Evolutionary conservation across 2,888 invertebrate species (phyloP).

Genomic region (Nematopogon swammerdamellus): DNA sequence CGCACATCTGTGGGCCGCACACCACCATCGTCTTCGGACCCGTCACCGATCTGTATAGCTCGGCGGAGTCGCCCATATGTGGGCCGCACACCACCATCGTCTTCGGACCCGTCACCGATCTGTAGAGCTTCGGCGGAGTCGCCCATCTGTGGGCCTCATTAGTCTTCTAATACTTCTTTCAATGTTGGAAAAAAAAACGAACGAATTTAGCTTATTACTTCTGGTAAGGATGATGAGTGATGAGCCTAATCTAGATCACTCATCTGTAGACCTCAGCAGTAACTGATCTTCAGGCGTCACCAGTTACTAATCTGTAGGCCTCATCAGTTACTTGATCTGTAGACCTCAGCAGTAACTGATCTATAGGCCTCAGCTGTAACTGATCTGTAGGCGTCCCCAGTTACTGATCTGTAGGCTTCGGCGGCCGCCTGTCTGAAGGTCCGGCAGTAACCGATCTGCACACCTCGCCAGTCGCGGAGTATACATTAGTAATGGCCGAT

Average conservation of each 20-base stretch:
- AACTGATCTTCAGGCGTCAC: too few species aligned
- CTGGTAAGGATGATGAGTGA: too few species aligned
- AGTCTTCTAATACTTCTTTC: constrained; percentile 57
- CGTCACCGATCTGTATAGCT: constrained; percentile 59
- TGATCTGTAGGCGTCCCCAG: constrained; percentile 62
- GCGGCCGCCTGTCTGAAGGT: too few species aligned
- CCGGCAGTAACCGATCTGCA: constrained; percentile 55
- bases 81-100: constrained; percentile 46
- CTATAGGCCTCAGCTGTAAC: constrained; percentile 36
- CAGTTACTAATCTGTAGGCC: too few species aligned
- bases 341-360: too few species aligned
- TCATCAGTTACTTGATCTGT: too few species aligned
- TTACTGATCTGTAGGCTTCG: constrained; percentile 60
- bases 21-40: constrained; percentile 55
- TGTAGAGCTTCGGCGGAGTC: constrained; percentile 35
- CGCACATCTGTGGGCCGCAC: too few species aligned
- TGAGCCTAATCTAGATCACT: too few species aligned
- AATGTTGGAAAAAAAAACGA: too few species aligned
- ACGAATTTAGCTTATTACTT: too few species aligned
- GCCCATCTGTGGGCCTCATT: constrained; percentile 16
- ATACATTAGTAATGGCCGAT: too few species aligned
- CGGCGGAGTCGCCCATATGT: constrained; percentile 19
- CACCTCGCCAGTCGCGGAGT: constrained; percentile 31
- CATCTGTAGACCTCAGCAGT: constrained; percentile 60
- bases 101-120: constrained; percentile 61